A percentile compares a stretch with the other conserved stretches of the same genome.
Evolutionary conservation across 2,113 vertebrate genomes (phyloP).

Genomic region (Anguilla japonica): DNA sequence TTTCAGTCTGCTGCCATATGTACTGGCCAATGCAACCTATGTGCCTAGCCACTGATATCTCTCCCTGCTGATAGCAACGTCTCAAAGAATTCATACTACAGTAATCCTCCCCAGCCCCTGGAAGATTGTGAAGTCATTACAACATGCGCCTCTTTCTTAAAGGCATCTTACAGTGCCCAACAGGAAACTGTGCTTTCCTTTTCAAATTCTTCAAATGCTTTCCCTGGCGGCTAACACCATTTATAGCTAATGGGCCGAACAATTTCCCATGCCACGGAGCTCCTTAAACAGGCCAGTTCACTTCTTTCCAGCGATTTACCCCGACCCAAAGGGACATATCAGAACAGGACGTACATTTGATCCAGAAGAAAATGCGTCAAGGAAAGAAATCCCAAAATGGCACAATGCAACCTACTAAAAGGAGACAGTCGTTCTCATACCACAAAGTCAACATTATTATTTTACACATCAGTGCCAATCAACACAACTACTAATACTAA

Average conservation of each 20-base stretch:
- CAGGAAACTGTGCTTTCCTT: constrained; percentile 59
- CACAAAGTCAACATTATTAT: background rate
- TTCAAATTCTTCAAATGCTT: constrained; percentile 65
- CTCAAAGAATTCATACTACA: background rate
- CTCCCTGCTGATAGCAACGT: background rate
- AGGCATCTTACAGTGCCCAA: constrained; percentile 17
- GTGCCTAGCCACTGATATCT: background rate
- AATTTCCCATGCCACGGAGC: constrained; percentile 51
- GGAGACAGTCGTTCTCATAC: constrained; percentile 8
- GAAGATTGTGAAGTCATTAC: constrained; percentile 2
- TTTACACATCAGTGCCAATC: background rate
- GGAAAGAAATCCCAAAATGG: background rate
- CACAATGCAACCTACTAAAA: background rate
- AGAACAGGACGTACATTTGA: background rate
- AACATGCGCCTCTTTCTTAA: background rate
- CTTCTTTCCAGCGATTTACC: background rate
- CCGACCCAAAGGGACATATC: background rate
- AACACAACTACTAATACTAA: background rate
- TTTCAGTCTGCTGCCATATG: background rate
- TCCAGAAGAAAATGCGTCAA: background rate
- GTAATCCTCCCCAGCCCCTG: constrained; percentile 15
- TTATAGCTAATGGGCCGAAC: constrained; percentile 55
- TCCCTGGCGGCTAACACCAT: constrained; percentile 49
- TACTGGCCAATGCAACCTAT: background rate
- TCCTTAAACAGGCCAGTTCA: background rate